Base-by-base conservation (phyloP, 2,888 invertebrate species). In the Cheilosia vernalis region DNA sequence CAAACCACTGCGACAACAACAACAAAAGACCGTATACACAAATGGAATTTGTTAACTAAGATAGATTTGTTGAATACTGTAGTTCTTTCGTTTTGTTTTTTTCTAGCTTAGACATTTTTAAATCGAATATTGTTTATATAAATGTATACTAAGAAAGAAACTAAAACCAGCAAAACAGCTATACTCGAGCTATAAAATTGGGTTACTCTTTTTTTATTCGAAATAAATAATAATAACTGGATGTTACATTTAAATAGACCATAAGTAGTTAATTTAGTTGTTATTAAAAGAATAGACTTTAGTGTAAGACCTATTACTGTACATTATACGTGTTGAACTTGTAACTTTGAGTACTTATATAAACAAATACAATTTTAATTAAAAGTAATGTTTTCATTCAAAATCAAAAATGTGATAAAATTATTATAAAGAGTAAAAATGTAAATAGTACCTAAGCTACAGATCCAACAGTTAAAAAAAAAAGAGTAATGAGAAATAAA, bases 351-450 rank as follows among this genome's bases (percentile, higher is more conserved):
- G 58, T 66, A 56, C 19, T 40, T 21, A 70, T 61, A 49, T 21
- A 51, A 42, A 67, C 40, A 33, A 47, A 24, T 15, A 21, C 21
- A 27, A 55, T 21, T 53, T 49, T 27, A 64, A 56, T 58, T 60
- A 61, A 67, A 49, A 51, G 15, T 47, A 66, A 64, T 58, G 73
- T 84, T 84, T 84, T 80, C 58, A 76, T 84, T 84, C 64, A 83
- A 64, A 82, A 83, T 84, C 84, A 70, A 70, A 72, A 79, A 84
- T 84, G 84, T 84, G 84, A 84, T 84, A 84, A 67, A 81, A 44
- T 60, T 69, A 64, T 63, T n/a, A 61, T 53, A 27, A 5, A 82
- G 66, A 66, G 53, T 40, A 47, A 61, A 55, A 67, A 33, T 84
- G 83, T 84, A 84, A 56, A 84, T 79, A 84, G 56, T 74, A 79